Evolutionary conservation across 2,888 invertebrate genomes (phyloP).

Genomic region (Micoletzkya japonica): DNA sequence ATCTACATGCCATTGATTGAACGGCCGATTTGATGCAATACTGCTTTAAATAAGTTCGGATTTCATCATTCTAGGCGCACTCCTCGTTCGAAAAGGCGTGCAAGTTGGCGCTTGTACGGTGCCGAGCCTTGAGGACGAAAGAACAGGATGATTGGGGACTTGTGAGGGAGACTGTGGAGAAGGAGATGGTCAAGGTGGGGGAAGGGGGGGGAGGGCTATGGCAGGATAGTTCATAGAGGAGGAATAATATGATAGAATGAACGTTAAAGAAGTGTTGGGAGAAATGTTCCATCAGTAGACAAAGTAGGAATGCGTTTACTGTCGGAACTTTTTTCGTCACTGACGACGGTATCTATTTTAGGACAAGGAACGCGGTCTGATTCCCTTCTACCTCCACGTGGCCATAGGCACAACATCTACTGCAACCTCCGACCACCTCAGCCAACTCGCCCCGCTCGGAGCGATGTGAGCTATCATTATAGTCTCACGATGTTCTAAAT

Average conservation of each 20-base stretch:
- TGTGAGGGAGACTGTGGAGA: conserved; percentile 75
- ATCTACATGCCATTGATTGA: too few species aligned
- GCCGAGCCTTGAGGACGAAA: conserved; percentile 82
- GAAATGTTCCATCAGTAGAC: not conserved
- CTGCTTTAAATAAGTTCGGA: too few species aligned
- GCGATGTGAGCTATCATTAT: conserved; percentile 47
- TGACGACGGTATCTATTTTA: too few species aligned
- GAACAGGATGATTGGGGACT: conserved; percentile 78
- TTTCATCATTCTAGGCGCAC: conserved; percentile 72
- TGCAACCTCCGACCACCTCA: conserved; percentile 89
- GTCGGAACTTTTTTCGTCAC: not conserved
- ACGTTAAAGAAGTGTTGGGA: too few species aligned
- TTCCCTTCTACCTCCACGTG: conserved; percentile 88
- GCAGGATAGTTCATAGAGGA: too few species aligned
- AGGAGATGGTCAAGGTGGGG: too few species aligned
- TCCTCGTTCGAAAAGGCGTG: conserved; percentile 93
- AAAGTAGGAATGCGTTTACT: too few species aligned
- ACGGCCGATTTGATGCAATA: too few species aligned
- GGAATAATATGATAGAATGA: too few species aligned
- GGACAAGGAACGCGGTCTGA: conserved; percentile 84
- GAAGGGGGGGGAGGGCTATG: too few species aligned
- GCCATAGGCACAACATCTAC: conserved; percentile 94
- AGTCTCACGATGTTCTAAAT: too few species aligned
- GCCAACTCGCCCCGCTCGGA: conserved; percentile 83
- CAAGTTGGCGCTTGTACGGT: conserved; percentile 83